These are phyloP conservation scores for Malacoraja senta DNA, from an alignment of 2,797 vertebrate species.

Conservation along the genomic window DNA sequence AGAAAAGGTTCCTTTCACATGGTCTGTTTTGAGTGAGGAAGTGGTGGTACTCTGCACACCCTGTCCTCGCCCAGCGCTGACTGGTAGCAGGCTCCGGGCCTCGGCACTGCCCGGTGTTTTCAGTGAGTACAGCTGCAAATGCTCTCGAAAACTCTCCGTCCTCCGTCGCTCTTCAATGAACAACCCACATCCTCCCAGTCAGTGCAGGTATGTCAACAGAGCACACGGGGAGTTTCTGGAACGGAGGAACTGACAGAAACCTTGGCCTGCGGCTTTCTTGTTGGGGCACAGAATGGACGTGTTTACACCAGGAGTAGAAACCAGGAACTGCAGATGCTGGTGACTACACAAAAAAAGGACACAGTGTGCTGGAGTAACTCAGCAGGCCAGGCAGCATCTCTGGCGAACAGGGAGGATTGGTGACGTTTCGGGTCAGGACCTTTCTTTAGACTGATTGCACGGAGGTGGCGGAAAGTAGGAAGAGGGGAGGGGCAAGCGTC, in stretches of 20 bases:
- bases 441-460: no score
- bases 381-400: no score
- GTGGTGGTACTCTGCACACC: conserved; percentile 1
- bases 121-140: conserved; percentile 7
- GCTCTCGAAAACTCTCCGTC: not conserved
- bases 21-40: conserved; percentile 8
- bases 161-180: not conserved
- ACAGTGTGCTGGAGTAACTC: no score
- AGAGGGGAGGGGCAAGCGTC: no score
- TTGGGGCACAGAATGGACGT: not conserved
- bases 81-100: not conserved
- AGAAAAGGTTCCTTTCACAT: conserved; percentile 15
- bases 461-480: no score
- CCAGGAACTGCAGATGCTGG: no score
- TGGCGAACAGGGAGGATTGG: no score
- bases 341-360: no score
- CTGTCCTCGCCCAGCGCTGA: not conserved
- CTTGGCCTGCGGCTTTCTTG: not conserved
- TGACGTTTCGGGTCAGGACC: no score
- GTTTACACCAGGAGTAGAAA: no score
- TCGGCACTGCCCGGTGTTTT: not conserved
- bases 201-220: not conserved
- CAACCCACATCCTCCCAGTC: not conserved
- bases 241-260: no score
- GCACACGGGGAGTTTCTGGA: not conserved